phyloP scores from a whole-genome alignment of 2,113 vertebrate species.

The Phaethon lepturus region DNA sequence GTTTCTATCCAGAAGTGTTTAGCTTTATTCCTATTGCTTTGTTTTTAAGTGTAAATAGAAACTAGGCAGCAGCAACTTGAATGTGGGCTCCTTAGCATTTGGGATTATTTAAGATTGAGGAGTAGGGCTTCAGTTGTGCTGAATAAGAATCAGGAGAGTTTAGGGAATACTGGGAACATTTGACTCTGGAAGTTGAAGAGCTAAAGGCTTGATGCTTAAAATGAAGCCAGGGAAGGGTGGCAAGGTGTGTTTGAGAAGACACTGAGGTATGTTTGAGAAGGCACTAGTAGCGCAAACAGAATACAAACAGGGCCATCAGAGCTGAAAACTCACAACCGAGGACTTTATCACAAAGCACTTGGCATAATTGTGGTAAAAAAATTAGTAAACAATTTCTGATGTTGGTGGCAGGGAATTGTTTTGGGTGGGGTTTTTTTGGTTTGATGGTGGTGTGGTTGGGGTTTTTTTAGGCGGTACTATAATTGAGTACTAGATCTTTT shows the following conservation, averaged over 20 bases:
- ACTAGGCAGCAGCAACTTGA: background rate
- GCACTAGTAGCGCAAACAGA: background rate
- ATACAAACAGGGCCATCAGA: fast-evolving
- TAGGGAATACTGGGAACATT: background rate
- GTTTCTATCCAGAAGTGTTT: background rate
- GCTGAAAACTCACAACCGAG: background rate
- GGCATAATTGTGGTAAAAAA: background rate
- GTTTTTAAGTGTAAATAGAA: background rate
- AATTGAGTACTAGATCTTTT: background rate
- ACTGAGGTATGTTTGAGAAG: background rate
- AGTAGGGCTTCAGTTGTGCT: background rate
- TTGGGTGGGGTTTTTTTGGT: background rate
- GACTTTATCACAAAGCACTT: background rate
- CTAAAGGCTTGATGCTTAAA: background rate
- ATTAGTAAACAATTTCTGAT: background rate
- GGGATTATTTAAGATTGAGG: background rate
- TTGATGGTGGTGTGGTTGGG: background rate
- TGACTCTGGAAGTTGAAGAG: background rate
- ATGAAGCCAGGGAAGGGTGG: background rate
- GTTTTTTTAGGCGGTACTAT: background rate
- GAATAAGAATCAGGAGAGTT: background rate
- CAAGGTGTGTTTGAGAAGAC: background rate
- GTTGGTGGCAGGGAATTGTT: background rate
- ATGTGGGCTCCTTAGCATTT: background rate
- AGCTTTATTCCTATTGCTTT: background rate